Conservation (phyloP, 2,888 invertebrate species). For the Leucoma salicis region DNA sequence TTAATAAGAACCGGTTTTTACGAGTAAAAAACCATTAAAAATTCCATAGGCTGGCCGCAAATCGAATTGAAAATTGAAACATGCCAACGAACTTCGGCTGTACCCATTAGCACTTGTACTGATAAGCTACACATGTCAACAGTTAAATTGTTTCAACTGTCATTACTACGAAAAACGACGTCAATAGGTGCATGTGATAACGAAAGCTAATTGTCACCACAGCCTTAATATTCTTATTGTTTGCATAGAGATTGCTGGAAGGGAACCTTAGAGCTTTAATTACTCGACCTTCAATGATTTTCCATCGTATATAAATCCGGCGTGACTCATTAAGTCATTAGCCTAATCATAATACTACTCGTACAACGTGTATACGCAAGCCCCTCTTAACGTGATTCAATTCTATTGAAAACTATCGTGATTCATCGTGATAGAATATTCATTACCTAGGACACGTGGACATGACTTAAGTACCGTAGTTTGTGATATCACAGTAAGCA, state of each 20-base stretch:
- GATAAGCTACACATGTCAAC: no score
- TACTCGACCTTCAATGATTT: conserved; percentile 45
- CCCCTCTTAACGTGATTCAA: conserved; percentile 24
- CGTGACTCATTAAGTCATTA: conserved; percentile 64
- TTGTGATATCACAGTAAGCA: no score
- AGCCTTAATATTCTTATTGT: no score
- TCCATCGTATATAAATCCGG: conserved; percentile 54
- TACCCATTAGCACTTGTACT: no score
- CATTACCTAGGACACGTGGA: conserved; percentile 21
- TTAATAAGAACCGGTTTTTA: conserved; percentile 56
- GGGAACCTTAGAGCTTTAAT: conserved; percentile 40
- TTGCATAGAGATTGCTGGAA: no score
- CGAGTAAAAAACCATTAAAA: conserved; percentile 56
- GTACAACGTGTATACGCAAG: conserved; percentile 40
- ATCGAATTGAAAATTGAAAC: conserved; percentile 62
- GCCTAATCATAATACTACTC: conserved; percentile 41
- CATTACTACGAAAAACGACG: no score
- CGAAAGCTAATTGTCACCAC: no score
- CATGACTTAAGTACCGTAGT: no score
- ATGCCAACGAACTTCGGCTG: no score
- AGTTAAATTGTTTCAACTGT: no score
- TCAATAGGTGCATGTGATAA: no score
- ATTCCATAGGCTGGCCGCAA: conserved; percentile 56
- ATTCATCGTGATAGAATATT: conserved; percentile 33
- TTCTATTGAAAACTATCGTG: conserved; percentile 30